Base-by-base conservation (phyloP, 1,140 invertebrate species). In the Neelides sp. region DNA sequence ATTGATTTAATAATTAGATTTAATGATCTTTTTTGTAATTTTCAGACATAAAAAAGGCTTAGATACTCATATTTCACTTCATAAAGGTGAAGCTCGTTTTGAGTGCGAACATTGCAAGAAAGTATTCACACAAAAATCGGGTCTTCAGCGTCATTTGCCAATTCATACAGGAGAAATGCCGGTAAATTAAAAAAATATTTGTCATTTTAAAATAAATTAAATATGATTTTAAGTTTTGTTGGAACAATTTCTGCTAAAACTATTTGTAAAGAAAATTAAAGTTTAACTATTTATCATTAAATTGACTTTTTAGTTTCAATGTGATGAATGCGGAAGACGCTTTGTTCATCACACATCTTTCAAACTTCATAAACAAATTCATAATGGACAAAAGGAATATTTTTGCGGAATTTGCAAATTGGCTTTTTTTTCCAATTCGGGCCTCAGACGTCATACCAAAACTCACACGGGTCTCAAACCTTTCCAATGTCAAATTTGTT, bases 41-140 rank as follows among this genome's bases (percentile, higher is more conserved):
- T 78, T 78, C 64, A 78, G 77, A 59, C 75, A 78, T 58, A 78
- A 77, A 62, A 67, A 71, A 30, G 75, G 76, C 10, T 72, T 78
- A 51, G 72, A 78, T 55, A 72, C 79, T 54, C 78, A 81, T 57
- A 68, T 80, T 37, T 76, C 72, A 7, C 72, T 80, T 66, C 78
- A 82, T 58, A 75, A 75, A 62, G 77, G 77, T 53, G 78, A 82
- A 34, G 77, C 77, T 64, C 75, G 76, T 35, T 85, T 80, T 69
- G 73, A 76, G 45, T 85, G 83, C 65, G 71, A 72, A 46, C 75
- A 78, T 63, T 88, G 84, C 64, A 76, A 77, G n/a, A 87, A 87
- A 65, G 71, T 73, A 52, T 83, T 83, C 59, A 78, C 78, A 1
- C 79, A 79, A 48, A 81, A 81, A 65, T 73, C 73, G 3, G 75